Evolutionary conservation across 1,140 invertebrate genomes (phyloP).

Genomic region (Galleria mellonella): DNA sequence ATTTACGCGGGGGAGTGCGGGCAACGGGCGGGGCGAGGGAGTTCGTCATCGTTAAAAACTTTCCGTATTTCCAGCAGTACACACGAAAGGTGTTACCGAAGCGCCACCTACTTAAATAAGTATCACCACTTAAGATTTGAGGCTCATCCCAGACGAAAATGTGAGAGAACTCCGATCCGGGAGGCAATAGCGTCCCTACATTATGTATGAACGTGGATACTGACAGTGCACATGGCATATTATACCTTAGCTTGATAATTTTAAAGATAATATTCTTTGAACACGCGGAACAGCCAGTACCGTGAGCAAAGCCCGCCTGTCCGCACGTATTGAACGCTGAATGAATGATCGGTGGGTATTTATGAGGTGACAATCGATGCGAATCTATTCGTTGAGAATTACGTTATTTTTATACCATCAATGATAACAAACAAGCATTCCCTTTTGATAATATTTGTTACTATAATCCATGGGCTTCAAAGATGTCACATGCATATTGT

Average conservation of each 20-base stretch:
- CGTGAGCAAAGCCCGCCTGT: neutral
- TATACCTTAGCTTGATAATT: too few relatives aligned
- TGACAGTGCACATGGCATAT: neutral
- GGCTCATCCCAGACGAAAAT: conserved; percentile 7
- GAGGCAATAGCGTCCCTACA: conserved; percentile 9
- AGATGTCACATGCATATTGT: too few relatives aligned
- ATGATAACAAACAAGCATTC: too few relatives aligned
- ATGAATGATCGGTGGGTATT: conserved; percentile 2
- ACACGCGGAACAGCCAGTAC: neutral
- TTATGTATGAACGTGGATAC: conserved; percentile 13
- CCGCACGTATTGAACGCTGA: neutral
- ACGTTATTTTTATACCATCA: too few relatives aligned
- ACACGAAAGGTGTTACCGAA: too few relatives aligned
- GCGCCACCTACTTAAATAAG: conserved; percentile 10
- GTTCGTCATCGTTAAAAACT: too few relatives aligned
- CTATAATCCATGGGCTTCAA: too few relatives aligned
- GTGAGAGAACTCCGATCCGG: conserved; percentile 1
- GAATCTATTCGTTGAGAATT: neutral
- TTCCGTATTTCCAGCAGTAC: too few relatives aligned
- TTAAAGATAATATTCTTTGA: too few relatives aligned
- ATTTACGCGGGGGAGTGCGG: too few relatives aligned
- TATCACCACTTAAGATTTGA: conserved; percentile 20
- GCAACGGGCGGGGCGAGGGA: too few relatives aligned
- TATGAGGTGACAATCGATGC: conserved; percentile 1
- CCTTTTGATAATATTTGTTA: too few relatives aligned